Conservation (phyloP, 37 sponge, comb jelly and placozoan genomes). For the Ianthella basta region DNA sequence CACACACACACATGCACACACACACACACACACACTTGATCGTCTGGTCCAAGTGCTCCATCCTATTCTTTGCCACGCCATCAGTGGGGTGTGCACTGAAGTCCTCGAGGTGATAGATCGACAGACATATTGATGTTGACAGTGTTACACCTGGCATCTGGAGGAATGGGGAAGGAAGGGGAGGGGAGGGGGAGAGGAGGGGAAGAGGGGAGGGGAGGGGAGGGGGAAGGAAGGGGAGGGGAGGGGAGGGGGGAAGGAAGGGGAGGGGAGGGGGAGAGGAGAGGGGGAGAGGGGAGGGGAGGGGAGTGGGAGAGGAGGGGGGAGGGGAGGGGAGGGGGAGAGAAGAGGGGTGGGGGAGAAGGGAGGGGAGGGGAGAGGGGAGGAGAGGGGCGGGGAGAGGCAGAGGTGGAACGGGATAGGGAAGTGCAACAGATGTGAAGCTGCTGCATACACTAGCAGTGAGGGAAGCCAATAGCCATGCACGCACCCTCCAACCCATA, state of each 20-base stretch:
- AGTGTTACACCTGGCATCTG: neutral
- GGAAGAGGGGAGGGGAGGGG: neutral
- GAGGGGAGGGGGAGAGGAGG: neutral
- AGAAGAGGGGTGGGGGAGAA: neutral
- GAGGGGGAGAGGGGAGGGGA: neutral
- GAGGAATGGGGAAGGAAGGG: neutral
- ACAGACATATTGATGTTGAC: neutral
- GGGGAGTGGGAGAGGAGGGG: neutral
- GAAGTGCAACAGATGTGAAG: neutral
- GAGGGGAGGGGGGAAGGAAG: neutral
- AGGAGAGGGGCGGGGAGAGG: neutral
- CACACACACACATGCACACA: neutral
- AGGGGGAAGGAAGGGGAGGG: neutral
- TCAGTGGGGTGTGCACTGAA: neutral
- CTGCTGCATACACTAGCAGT: neutral
- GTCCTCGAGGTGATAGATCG: neutral
- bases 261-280: neutral
- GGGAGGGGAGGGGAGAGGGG: neutral
- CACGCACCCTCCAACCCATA: neutral
- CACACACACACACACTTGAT: conserved; percentile 15
- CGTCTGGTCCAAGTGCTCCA: neutral
- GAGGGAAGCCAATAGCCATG: no score
- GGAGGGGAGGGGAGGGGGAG: neutral
- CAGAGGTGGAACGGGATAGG: neutral
- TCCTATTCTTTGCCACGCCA: neutral